Evolutionary conservation across 1,140 invertebrate species (phyloP).

Genomic region (Mizuhopecten yessoensis): DNA sequence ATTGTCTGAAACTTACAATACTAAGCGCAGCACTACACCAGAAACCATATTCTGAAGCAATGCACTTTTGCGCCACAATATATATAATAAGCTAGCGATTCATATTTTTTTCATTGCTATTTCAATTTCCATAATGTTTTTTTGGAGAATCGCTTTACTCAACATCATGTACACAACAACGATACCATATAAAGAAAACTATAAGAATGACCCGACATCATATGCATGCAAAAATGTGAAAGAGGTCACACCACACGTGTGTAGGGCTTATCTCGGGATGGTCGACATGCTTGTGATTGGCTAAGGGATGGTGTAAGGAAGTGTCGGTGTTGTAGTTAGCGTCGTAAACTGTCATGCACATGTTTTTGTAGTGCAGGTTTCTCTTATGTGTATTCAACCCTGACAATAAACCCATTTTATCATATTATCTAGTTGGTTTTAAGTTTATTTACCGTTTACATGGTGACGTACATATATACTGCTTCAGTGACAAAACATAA

Average conservation of each 20-base stretch:
- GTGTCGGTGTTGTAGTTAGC: too few species aligned
- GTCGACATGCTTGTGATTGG: background rate
- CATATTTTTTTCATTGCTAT: background rate
- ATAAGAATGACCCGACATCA: background rate
- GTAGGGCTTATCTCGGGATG: background rate
- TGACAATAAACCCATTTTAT: background rate
- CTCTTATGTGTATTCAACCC: background rate
- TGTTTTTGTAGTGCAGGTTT: background rate
- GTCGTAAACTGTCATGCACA: background rate
- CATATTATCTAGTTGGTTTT: background rate
- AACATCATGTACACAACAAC: background rate
- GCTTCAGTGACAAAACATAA: background rate
- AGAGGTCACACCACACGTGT: background rate
- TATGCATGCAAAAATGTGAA: background rate
- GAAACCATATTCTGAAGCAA: constrained; percentile 21
- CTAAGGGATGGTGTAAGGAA: background rate
- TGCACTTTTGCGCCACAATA: background rate
- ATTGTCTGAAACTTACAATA: background rate
- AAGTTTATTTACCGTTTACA: background rate
- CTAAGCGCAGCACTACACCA: background rate
- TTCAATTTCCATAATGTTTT: background rate
- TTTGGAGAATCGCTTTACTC: background rate
- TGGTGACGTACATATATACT: constrained; percentile 12
- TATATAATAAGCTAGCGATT: constrained; percentile 25
- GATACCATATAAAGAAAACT: background rate